Evolutionary conservation across 2,888 invertebrate genomes (phyloP).

Genomic region (Orthonevra nobilis): DNA sequence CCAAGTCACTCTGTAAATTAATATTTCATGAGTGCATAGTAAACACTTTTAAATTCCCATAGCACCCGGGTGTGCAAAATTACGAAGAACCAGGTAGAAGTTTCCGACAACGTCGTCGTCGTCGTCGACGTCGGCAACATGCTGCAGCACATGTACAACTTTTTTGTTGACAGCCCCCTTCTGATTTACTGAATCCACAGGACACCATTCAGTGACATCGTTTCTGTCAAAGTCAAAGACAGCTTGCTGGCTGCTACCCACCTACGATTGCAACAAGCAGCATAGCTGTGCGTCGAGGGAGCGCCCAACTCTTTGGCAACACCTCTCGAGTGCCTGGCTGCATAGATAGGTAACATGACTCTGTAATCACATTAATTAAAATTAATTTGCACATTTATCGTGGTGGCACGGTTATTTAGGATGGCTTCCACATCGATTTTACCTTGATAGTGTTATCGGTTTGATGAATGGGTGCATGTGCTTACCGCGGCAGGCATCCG

Average conservation of each 20-base stretch:
- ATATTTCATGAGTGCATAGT: conserved; percentile 57
- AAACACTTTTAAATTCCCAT: conserved; percentile 46
- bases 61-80: not conserved
- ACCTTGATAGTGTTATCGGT: conserved; percentile 18
- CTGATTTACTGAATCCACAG: conserved; percentile 28
- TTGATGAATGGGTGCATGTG: not conserved
- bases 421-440: conserved; percentile 17
- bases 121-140: conserved; percentile 12
- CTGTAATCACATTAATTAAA: conserved; percentile 64
- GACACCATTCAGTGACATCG: conserved; percentile 1
- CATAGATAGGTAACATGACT: conserved; percentile 41
- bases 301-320: not conserved
- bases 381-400: conserved; percentile 52
- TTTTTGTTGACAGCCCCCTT: conserved; percentile 17
- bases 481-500: conserved; percentile 10
- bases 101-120: not conserved
- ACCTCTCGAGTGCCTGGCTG: conserved; percentile 10
- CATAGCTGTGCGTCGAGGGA: conserved; percentile 1
- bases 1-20: conserved; percentile 34
- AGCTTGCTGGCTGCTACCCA: not conserved
- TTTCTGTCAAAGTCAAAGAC: conserved; percentile 39
- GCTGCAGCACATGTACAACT: conserved; percentile 2
- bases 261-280: not conserved
- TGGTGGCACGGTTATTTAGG: conserved; percentile 21
- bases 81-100: not conserved